Percentiles rank a stretch among this genome's conserved stretches.
Conservation (phyloP, 2,113 vertebrate species). For the Python bivittatus region DNA sequence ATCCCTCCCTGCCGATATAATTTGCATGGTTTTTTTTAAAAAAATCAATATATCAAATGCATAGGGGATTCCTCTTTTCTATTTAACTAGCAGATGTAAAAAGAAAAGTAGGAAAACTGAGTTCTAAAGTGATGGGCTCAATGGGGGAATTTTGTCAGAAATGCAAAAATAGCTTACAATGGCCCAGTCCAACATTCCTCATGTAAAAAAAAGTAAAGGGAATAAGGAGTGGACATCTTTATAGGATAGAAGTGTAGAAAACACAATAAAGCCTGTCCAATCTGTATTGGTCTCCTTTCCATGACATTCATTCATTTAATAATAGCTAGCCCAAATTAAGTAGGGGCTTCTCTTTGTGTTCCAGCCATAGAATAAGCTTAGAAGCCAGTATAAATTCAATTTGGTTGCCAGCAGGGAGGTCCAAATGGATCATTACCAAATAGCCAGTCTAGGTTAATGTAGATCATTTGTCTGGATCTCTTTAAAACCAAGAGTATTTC, state of each 20-base stretch:
- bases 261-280: not conserved
- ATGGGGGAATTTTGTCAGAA: not conserved
- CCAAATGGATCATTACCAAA: not conserved
- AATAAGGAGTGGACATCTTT: not conserved
- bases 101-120: too few species aligned
- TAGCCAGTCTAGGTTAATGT: not conserved
- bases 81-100: not conserved
- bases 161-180: not conserved
- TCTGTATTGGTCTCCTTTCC: not conserved
- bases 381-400: not conserved
- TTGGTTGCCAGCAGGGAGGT: not conserved
- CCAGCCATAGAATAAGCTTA: not conserved
- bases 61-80: not conserved
- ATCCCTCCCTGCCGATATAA: not conserved
- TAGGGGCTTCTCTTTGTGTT: not conserved
- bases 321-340: not conserved
- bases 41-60: not conserved
- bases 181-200: not conserved
- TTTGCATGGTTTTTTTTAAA: not conserved
- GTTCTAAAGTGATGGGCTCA: too few species aligned
- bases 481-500: not conserved
- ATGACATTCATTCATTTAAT: not conserved
- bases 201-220: not conserved
- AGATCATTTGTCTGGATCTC: not conserved
- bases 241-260: not conserved